Conservation (phyloP, 2,797 vertebrate genomes). For the Pipistrellus kuhlii region DNA sequence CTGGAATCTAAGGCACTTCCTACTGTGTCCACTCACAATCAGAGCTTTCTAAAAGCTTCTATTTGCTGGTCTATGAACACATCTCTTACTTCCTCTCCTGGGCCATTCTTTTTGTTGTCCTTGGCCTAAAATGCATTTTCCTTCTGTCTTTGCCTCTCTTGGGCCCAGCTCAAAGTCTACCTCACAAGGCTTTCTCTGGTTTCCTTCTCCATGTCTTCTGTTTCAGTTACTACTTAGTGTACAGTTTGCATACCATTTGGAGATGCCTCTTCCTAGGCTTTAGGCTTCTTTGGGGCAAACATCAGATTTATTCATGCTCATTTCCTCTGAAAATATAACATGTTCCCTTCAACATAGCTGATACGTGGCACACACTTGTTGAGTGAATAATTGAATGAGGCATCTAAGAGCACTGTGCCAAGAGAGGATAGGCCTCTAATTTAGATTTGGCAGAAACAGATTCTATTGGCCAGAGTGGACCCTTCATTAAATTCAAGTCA, state of each 20-base stretch:
- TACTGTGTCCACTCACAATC: neutral
- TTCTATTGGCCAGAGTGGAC: neutral
- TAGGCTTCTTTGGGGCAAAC: neutral
- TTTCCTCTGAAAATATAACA: neutral
- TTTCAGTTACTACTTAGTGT: neutral
- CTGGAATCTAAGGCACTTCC: neutral
- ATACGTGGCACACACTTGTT: conserved; percentile 7
- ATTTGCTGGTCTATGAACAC: neutral
- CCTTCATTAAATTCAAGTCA: conserved; percentile 5
- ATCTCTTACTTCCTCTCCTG: neutral
- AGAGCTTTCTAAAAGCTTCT: neutral
- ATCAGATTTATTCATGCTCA: neutral
- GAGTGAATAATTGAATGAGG: neutral
- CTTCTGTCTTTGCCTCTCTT: neutral
- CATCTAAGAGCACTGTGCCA: neutral
- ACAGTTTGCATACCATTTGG: neutral
- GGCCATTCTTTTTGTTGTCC: neutral
- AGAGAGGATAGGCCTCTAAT: neutral
- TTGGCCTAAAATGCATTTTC: neutral
- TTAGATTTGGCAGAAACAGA: conserved; percentile 23
- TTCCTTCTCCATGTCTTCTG: neutral
- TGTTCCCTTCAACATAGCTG: neutral
- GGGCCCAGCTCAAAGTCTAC: neutral
- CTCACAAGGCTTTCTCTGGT: neutral
- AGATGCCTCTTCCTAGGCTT: neutral